Evolutionary conservation across 2,888 invertebrate species (phyloP).

Genomic region (Drosophila seclusa): DNA sequence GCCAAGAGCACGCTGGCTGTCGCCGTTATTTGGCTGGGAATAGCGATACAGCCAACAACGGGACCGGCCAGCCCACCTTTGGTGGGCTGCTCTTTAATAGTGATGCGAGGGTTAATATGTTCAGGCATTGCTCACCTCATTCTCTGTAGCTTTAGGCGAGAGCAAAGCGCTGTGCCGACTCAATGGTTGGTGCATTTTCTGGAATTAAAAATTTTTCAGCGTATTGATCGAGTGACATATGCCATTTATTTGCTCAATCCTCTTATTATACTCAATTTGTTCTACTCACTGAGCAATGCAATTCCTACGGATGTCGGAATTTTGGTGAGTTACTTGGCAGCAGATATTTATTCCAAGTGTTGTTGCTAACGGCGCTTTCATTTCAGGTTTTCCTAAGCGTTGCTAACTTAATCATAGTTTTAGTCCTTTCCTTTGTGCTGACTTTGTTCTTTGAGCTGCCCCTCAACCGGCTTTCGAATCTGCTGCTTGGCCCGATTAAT

Average conservation of each 20-base stretch:
- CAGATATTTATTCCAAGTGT: not conserved
- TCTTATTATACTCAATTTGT: constrained; percentile 31
- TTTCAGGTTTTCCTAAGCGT: constrained; percentile 37
- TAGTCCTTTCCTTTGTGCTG: constrained; percentile 18
- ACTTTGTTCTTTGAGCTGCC: constrained; percentile 55
- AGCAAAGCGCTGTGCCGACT: not conserved
- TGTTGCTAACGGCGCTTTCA: not conserved
- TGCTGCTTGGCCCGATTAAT: constrained; percentile 1
- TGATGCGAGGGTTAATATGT: constrained; percentile 6
- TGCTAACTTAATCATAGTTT: constrained; percentile 12
- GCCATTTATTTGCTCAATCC: constrained; percentile 56
- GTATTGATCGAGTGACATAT: constrained; percentile 43
- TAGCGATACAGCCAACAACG: not conserved
- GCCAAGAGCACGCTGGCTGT: not conserved
- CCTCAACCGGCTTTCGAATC: constrained; percentile 26
- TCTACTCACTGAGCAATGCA: constrained; percentile 22
- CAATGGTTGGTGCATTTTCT: constrained; percentile 35
- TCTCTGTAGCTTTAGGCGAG: constrained; percentile 5
- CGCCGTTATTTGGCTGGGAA: not conserved
- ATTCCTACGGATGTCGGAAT: constrained; percentile 29
- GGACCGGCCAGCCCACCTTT: not conserved
- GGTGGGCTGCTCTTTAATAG: not conserved
- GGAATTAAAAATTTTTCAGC: constrained; percentile 34
- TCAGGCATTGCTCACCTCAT: constrained; percentile 30
- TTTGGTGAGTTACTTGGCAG: constrained; percentile 29